Percentiles rank a stretch among this genome's conserved stretches.
phyloP scores from a whole-genome alignment of 2,888 invertebrate genomes.

The Fragum whitleyi region DNA sequence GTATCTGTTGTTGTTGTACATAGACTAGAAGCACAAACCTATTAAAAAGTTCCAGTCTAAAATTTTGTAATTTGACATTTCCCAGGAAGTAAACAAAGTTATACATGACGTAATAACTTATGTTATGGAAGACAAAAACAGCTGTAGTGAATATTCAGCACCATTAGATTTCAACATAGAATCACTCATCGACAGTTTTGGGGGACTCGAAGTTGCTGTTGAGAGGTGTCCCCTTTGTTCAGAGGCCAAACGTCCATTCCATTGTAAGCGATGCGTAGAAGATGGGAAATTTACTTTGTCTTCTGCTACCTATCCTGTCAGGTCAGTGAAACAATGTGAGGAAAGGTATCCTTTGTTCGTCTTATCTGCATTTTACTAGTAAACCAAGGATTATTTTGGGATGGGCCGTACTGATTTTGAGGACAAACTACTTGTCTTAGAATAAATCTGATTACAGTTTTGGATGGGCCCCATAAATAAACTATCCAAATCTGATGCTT shows the following conservation, averaged over 20 bases:
- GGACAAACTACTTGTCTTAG: too few species aligned
- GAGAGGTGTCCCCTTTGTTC: constrained; percentile 79
- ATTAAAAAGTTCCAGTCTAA: not conserved
- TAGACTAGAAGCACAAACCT: not conserved
- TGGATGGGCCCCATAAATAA: too few species aligned
- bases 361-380: too few species aligned
- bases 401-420: too few species aligned
- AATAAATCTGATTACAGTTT: too few species aligned
- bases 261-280: constrained; percentile 75
- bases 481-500: too few species aligned
- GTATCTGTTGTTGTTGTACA: not conserved
- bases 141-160: constrained; percentile 65
- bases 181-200: constrained; percentile 66
- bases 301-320: constrained; percentile 68
- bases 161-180: constrained; percentile 66
- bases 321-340: constrained; percentile 39
- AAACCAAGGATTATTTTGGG: too few species aligned
- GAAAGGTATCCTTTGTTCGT: not conserved
- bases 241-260: constrained; percentile 72
- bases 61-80: not conserved
- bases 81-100: constrained; percentile 51
- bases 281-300: constrained; percentile 76
- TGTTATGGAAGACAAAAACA: constrained; percentile 70
- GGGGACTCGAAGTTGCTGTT: constrained; percentile 73
- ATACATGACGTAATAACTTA: constrained; percentile 65